Evolutionary conservation across 2,888 invertebrate species (phyloP).

Genomic region (Therioaphis trifolii): DNA sequence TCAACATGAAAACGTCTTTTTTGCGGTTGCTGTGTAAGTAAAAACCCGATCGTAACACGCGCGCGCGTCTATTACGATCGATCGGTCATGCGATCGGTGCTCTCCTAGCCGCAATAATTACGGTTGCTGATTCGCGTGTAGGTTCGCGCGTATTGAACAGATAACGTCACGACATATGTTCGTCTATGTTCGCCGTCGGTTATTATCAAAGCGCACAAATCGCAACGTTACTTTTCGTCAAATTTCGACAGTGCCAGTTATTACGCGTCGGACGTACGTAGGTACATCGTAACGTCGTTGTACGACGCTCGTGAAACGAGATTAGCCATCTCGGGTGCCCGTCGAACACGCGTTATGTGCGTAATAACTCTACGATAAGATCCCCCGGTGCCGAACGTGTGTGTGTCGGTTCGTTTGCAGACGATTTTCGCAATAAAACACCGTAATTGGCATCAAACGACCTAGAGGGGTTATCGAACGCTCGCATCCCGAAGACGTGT

Average conservation of each 20-base stretch:
- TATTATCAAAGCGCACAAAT: not conserved
- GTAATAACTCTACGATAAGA: slow-evolving; percentile 22
- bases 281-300: too few species aligned
- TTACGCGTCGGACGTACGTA: too few species aligned
- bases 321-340: not conserved
- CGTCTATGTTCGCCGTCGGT: not conserved
- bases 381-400: not conserved
- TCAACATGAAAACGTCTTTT: slow-evolving; percentile 40
- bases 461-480: slow-evolving; percentile 13
- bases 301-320: slow-evolving; percentile 17
- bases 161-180: slow-evolving; percentile 4
- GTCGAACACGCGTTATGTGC: not conserved
- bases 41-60: not conserved
- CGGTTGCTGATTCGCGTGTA: not conserved
- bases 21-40: slow-evolving; percentile 57
- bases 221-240: not conserved
- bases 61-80: slow-evolving; percentile 2
- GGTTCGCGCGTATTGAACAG: not conserved
- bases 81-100: not conserved
- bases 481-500: slow-evolving; percentile 25
- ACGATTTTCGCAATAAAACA: slow-evolving; percentile 25
- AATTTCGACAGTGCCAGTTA: slow-evolving; percentile 22
- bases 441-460: slow-evolving; percentile 17
- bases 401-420: not conserved
- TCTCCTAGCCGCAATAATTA: not conserved